These are phyloP conservation scores for Sinodicranocentrus sp. DNA, from an alignment of 2,888 invertebrate genomes.

Conservation along the genomic window DNA sequence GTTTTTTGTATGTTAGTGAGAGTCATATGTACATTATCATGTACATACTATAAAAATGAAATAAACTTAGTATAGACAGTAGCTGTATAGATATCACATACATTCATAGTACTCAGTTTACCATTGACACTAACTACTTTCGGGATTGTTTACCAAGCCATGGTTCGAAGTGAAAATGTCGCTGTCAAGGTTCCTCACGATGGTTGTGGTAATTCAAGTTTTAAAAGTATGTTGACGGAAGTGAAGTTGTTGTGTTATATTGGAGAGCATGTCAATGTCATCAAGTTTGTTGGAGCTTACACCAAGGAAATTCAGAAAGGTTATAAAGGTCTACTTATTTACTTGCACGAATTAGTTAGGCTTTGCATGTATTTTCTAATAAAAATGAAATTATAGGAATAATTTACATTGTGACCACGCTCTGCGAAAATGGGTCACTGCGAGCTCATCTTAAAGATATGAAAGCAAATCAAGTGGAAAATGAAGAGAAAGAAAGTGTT, in stretches of 20 bases:
- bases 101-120: no score
- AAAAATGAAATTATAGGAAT: constrained; percentile 22
- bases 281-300: constrained; percentile 54
- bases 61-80: no score
- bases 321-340: not conserved
- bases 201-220: not conserved
- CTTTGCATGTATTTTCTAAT: not conserved
- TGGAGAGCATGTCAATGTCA: constrained; percentile 56
- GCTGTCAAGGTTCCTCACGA: not conserved
- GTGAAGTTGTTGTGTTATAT: constrained; percentile 61
- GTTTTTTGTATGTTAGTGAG: no score
- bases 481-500: no score
- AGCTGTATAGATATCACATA: no score
- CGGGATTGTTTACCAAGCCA: no score
- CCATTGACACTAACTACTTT: no score
- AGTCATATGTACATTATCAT: no score
- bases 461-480: constrained; percentile 8
- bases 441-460: constrained; percentile 28
- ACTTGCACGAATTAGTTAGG: not conserved
- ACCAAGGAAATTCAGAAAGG: constrained; percentile 56
- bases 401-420: constrained; percentile 59
- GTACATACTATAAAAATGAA: no score
- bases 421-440: constrained; percentile 54
- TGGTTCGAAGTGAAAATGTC: no score
- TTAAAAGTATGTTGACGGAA: constrained; percentile 47